Evolutionary conservation across 2,113 vertebrate genomes (phyloP).

Genomic region (Callocephalon fimbriatum): DNA sequence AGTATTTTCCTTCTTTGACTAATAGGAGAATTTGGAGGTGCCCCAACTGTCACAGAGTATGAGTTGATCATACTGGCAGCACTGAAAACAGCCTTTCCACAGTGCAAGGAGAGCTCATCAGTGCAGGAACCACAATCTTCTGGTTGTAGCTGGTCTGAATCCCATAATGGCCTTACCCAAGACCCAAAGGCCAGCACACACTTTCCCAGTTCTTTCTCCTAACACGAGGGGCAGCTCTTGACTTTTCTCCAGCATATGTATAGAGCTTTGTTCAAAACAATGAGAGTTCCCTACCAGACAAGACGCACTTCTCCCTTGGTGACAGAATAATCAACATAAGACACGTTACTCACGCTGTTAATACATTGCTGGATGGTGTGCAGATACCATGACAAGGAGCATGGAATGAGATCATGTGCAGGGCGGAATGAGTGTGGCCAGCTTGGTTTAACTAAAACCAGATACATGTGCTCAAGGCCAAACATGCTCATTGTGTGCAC

Average conservation of each 20-base stretch:
- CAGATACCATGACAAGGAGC: slow-evolving; percentile 39
- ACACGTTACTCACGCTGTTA: slow-evolving; percentile 12
- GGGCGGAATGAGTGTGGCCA: slow-evolving; percentile 49
- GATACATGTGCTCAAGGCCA: slow-evolving; percentile 30
- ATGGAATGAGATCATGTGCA: slow-evolving; percentile 51
- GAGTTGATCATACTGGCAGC: background rate
- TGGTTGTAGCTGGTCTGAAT: background rate
- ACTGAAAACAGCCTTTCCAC: background rate
- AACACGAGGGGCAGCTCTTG: background rate
- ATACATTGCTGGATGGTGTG: slow-evolving; percentile 40
- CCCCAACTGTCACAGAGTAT: background rate
- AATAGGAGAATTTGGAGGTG: background rate
- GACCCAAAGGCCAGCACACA: background rate
- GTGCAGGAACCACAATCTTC: background rate
- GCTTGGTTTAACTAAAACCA: slow-evolving; percentile 57
- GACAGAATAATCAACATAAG: slow-evolving; percentile 38
- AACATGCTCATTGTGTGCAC: background rate
- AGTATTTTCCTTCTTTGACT: background rate
- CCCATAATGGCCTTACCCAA: background rate
- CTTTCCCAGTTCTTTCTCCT: background rate
- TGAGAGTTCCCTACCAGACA: slow-evolving; percentile 11
- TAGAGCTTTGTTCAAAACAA: slow-evolving; percentile 6
- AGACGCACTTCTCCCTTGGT: slow-evolving; percentile 21
- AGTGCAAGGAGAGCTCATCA: background rate
- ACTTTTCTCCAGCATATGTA: background rate